Conservation (phyloP, 2,888 invertebrate species). For the Idaea dimidiata region DNA sequence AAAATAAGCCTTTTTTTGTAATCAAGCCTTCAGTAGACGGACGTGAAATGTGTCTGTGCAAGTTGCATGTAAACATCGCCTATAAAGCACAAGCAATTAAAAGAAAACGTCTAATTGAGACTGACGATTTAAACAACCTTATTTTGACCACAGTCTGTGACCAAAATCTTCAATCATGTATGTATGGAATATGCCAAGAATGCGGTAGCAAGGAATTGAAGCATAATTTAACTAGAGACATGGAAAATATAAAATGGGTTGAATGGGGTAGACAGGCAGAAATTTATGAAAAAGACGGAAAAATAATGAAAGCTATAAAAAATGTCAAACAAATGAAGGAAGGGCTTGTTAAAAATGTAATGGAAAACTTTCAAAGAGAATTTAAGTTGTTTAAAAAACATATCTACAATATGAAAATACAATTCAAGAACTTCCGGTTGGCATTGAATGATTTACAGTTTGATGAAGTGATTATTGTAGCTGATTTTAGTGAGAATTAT, state of each 20-base stretch:
- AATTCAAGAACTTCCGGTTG: constrained; percentile 5
- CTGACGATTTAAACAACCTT: not conserved
- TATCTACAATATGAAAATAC: constrained; percentile 14
- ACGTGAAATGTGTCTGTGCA: constrained; percentile 27
- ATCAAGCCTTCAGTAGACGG: constrained; percentile 19
- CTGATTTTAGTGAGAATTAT: constrained; percentile 9
- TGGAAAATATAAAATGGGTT: not conserved
- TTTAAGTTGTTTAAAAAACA: constrained; percentile 14
- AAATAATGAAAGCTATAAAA: not conserved
- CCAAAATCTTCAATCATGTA: not conserved
- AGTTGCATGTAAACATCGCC: constrained; percentile 18
- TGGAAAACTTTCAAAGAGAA: constrained; percentile 10
- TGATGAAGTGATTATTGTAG: not conserved
- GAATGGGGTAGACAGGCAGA: too few species aligned
- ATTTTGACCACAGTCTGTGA: not conserved
- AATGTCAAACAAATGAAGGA: constrained; percentile 8
- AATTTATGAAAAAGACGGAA: too few species aligned
- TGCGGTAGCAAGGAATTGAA: not conserved
- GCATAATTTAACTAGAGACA: not conserved
- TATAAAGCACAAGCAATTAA: constrained; percentile 7
- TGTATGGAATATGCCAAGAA: not conserved
- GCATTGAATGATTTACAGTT: not conserved
- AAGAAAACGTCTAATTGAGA: not conserved
- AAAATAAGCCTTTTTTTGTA: constrained; percentile 25
- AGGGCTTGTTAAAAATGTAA: constrained; percentile 6